Base-by-base conservation (phyloP, 2,797 vertebrate species). In the Ambastaia sidthimunki region DNA sequence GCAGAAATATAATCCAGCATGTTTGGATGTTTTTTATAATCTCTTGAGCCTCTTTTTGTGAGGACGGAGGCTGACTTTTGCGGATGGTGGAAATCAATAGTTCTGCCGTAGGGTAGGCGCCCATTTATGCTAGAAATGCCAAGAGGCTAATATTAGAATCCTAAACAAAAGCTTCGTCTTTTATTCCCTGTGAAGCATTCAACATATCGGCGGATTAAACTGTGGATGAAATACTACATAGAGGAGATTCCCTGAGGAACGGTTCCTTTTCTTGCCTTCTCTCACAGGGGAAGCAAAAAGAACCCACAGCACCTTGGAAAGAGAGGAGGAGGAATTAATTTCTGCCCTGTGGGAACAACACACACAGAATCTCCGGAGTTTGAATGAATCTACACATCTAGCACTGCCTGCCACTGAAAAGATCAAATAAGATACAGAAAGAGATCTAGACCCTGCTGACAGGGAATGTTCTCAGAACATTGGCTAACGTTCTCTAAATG, bases 91-190 rank as follows among this genome's bases (percentile, higher is more conserved):
- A 78, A 90, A 88, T 92, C 91, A 91, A 92, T 91, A 92, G 91
- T 88, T 90, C 81, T 87, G 89, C 90, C 89, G 90, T 90, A 89
- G 90, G 68, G 88, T 89, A 86, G 87, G 90, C 89, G 91, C 88
- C 85, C 85, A 83, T 93, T 92, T 89, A 86, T 87, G 86, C 88
- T 80, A 82, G 83, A 84, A 82, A 82, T 91, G 93, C 93, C 91
- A 93, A 93, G 92, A 92, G 90, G 93, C 93, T 93, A 93, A 94
- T 94, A 94, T 94, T 94, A 94, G 93, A 93, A 93, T 93, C 91
- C 92, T 88, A 88, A 84, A 91, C 88, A 93, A 94, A 94, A 93
- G 93, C 93, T 93, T 92, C 92, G 90, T 89, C 91, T 91, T 80
- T 91, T 93, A 91, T 93, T 92, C 91, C 91, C 90, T 81, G 88